Conservation (phyloP, 2,113 vertebrate genomes). For the Calidris pugnax region DNA sequence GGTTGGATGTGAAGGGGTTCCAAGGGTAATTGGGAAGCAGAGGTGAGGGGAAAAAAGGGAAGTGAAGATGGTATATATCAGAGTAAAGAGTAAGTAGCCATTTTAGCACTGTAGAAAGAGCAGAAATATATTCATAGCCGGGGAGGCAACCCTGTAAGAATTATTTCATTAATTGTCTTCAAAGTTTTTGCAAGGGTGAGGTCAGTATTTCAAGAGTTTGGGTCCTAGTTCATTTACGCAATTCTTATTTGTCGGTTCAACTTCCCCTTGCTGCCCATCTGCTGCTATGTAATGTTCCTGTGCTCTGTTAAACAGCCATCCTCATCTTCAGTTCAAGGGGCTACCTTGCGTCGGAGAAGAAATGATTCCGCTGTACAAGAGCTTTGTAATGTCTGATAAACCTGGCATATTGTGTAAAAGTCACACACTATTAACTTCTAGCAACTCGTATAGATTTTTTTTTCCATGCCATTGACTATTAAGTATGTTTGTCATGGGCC, state of each 20-base stretch:
- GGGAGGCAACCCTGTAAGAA: neutral
- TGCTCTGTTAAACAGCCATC: neutral
- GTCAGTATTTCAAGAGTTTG: neutral
- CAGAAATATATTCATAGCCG: neutral
- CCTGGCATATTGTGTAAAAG: neutral
- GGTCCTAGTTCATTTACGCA: neutral
- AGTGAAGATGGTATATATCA: neutral
- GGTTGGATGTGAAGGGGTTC: fast-evolving
- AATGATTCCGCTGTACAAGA: neutral
- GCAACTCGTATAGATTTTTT: neutral
- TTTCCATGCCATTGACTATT: neutral
- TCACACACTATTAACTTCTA: neutral
- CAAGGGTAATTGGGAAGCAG: neutral
- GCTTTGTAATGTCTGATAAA: fast-evolving
- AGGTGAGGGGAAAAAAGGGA: neutral
- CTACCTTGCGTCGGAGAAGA: neutral
- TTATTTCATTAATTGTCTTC: neutral
- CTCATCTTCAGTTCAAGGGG: neutral
- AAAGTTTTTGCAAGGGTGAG: neutral
- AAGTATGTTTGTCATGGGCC: neutral
- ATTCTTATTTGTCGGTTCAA: neutral
- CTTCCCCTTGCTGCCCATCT: neutral
- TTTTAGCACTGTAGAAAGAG: neutral
- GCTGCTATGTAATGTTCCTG: neutral
- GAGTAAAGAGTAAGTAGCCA: neutral